phyloP scores from a whole-genome alignment of 2,888 invertebrate genomes.

The Bursaphelenchus okinawaensis region DNA sequence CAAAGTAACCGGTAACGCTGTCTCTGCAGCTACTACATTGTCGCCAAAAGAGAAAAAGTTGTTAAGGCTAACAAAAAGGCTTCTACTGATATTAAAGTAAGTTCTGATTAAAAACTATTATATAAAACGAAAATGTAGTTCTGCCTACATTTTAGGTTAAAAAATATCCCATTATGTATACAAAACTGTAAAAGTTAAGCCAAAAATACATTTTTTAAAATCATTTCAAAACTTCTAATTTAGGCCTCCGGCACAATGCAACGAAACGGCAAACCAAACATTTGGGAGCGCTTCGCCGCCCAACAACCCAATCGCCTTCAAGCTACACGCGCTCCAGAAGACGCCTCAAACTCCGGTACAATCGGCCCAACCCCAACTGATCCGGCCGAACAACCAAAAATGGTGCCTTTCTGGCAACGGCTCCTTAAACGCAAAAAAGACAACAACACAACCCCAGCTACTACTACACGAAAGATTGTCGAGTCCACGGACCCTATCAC shows the following conservation, averaged over 20 bases:
- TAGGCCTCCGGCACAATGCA: not conserved
- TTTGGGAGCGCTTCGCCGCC: constrained; percentile 15
- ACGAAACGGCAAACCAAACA: constrained; percentile 2
- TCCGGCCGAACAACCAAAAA: constrained; percentile 29
- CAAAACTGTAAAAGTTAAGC: no score
- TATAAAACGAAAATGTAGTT: no score
- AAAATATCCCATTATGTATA: no score
- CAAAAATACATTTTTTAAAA: no score
- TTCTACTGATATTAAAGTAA: not conserved
- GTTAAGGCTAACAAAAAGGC: not conserved
- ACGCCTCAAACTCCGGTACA: constrained; percentile 11
- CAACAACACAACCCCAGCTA: constrained; percentile 8
- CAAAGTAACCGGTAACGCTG: not conserved
- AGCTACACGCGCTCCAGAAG: constrained; percentile 13
- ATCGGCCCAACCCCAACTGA: constrained; percentile 8
- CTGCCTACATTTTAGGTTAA: no score
- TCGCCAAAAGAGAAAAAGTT: constrained; percentile 7
- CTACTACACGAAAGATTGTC: constrained; percentile 16
- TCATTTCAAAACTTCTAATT: no score
- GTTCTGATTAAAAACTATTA: no score
- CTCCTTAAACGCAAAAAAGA: constrained; percentile 29
- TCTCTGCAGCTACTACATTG: not conserved
- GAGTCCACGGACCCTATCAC: constrained; percentile 15
- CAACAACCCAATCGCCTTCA: constrained; percentile 7
- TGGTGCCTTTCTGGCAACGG: constrained; percentile 54